phyloP scores from a whole-genome alignment of 2,888 invertebrate genomes.

The Drosophila lutescens region DNA sequence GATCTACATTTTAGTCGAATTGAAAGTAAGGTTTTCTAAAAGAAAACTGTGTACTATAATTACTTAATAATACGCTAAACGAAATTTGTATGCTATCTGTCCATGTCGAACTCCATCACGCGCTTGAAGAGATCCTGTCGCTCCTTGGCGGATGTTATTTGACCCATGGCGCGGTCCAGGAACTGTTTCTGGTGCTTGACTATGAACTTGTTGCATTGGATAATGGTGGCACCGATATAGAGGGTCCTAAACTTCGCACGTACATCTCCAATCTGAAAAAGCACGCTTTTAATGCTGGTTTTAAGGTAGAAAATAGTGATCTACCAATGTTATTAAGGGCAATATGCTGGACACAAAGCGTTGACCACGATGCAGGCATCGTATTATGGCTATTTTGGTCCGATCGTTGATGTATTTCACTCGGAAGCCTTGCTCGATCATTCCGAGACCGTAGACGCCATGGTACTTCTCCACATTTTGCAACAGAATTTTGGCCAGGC shows the following conservation, averaged over 20 bases:
- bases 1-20: slow-evolving; percentile 53
- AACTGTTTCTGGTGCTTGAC: slow-evolving; percentile 88
- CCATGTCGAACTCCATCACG: slow-evolving; percentile 81
- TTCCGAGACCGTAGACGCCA: slow-evolving; percentile 91
- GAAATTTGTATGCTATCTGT: slow-evolving; percentile 55
- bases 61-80: slow-evolving; percentile 43
- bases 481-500: slow-evolving; percentile 84
- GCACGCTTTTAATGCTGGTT: not conserved
- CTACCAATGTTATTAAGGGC: slow-evolving; percentile 88
- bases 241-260: slow-evolving; percentile 87
- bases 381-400: slow-evolving; percentile 90
- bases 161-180: slow-evolving; percentile 87
- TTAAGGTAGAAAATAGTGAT: not conserved
- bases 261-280: slow-evolving; percentile 86
- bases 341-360: slow-evolving; percentile 88
- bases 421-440: slow-evolving; percentile 89
- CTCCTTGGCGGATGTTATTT: slow-evolving; percentile 87
- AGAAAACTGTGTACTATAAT: slow-evolving; percentile 49
- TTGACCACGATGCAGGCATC: slow-evolving; percentile 91
- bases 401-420: slow-evolving; percentile 92
- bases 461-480: slow-evolving; percentile 88
- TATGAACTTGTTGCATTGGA: slow-evolving; percentile 91
- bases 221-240: slow-evolving; percentile 91
- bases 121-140: slow-evolving; percentile 85
- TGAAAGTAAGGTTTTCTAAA: slow-evolving; percentile 38